Base-by-base conservation (phyloP, 1,140 invertebrate species). In the Magallana ariakensis region DNA sequence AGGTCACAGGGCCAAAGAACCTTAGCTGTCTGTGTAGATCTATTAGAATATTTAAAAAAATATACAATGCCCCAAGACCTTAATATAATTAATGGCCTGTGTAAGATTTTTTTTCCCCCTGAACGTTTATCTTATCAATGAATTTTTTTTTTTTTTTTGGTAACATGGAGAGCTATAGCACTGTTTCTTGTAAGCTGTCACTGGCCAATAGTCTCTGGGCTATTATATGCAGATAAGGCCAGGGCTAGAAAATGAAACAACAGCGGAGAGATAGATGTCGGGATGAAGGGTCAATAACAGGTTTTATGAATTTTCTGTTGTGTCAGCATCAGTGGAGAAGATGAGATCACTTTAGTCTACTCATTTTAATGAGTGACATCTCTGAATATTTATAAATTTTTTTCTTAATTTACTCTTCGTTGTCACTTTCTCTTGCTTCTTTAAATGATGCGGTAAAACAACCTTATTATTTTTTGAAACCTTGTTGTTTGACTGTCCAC, bases 141-240 rank as follows among this genome's bases (percentile, higher is more conserved):
- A n/a, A 26, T 66, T 16, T 16, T 62, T 60, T 60, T 62, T 75
- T 75, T 22, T 46, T 2, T 2, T 5, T 4, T 46, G 33, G 33
- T 46, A 75, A 26, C 66, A 75, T 75, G 66, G 19, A 26, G 66
- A 26, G 19, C 22, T 26, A 75, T 26, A 22, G 66, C 66, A 0
- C 66, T 75, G 66, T 26, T 75, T 75, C 11, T 26, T 46, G 66
- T 75, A 26, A 26, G 9, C 66, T 26, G 66, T 75, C 66, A 75
- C 66, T 13, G 11, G 11, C 66, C 66, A 46, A 19, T 5, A 26
- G 66, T 75, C 66, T 75, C 15, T 9, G 66, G 66, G 66, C 66
- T 26, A 26, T 75, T 46, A 46, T 46, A 46, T 26, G 26, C 33
- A 26, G 66, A 75, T 75, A 26, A 75, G 10, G 19, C 9, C 7